Base-by-base conservation (phyloP, 1,140 invertebrate species). In the Heterodera schachtii region DNA sequence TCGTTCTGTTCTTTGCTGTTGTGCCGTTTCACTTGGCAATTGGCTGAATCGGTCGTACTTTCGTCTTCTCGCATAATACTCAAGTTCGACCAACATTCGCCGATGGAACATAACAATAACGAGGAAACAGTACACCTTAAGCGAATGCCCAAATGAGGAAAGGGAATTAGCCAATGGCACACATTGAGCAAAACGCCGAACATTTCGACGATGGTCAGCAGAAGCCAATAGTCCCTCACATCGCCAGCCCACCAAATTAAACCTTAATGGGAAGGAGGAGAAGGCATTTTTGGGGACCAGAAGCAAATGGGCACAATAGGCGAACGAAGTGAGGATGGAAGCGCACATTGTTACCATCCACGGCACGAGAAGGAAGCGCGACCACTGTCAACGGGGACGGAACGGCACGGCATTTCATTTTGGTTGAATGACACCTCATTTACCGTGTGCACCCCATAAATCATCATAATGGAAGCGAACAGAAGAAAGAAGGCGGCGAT, bases 131-230 rank as follows among this genome's bases (percentile, higher is more conserved):
- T 88, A 88, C 52, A 83, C 76, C 87, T 88, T 71, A 80, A 89
- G 70, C 13, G 16, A 64, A 11, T 41, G 44, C 13, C 16, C 19
- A 16, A 73, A 4, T 16, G 71, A 41, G 11, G 49, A 41, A 8
- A 16, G 41, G 4, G 19, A 13, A 5, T 80, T 71, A 80, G 41
- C 71, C 8, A 44, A 79, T 46, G 57, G 41, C n/a, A 44, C 82
- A 89, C 88, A 83, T 89, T 89, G 41, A 89, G 73, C 46, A 89
- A 82, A n/a, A 86, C 86, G n/a, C 82, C 84, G 77, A 89, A 88
- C 67, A 86, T 85, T 66, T 90, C 87, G 16, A 89, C 67, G n/a
- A 89, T 89, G 19, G 88, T 89, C 7, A 89, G 77, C 13, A 85
- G 85, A 19, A 89, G 82, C 88, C 88, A 90, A 78, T 89, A 89